These are phyloP conservation scores for Liasis olivaceus DNA, from an alignment of 2,797 vertebrate species.

Conservation along the genomic window DNA sequence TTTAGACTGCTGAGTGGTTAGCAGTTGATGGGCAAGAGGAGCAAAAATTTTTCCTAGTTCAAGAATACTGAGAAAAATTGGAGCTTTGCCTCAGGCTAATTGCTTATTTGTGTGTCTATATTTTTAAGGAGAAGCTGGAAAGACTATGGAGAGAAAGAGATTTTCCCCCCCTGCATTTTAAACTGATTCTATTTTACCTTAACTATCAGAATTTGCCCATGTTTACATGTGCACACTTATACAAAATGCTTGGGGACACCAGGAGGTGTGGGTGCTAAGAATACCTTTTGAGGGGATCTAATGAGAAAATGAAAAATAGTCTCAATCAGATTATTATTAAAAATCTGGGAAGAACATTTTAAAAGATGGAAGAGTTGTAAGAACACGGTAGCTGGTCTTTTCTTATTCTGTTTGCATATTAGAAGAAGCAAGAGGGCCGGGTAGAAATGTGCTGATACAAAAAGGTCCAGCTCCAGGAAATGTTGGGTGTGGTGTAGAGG, in stretches of 20 bases:
- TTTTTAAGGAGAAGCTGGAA: not conserved
- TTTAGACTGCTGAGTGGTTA: not conserved
- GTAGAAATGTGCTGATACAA: too few species aligned
- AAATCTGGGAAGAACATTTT: not conserved
- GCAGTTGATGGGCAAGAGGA: not conserved
- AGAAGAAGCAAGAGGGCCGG: too few species aligned
- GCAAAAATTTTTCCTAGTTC: not conserved
- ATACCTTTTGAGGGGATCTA: not conserved
- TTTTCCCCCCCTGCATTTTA: not conserved
- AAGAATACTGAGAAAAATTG: not conserved
- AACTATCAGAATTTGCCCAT: not conserved
- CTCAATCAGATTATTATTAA: not conserved
- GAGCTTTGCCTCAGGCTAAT: not conserved
- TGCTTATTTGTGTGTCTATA: not conserved
- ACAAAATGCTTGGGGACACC: not conserved
- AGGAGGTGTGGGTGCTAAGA: not conserved
- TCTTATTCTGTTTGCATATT: too few species aligned
- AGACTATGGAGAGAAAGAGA: too few species aligned
- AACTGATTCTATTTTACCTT: not conserved
- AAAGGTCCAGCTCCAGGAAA: too few species aligned
- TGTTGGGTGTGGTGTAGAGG: too few species aligned
- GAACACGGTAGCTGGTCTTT: not conserved
- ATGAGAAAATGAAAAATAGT: not conserved
- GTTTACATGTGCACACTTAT: not conserved
- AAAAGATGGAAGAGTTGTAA: not conserved